Evolutionary conservation across 2,888 invertebrate species (phyloP).

Genomic region (Anoncus sp.): DNA sequence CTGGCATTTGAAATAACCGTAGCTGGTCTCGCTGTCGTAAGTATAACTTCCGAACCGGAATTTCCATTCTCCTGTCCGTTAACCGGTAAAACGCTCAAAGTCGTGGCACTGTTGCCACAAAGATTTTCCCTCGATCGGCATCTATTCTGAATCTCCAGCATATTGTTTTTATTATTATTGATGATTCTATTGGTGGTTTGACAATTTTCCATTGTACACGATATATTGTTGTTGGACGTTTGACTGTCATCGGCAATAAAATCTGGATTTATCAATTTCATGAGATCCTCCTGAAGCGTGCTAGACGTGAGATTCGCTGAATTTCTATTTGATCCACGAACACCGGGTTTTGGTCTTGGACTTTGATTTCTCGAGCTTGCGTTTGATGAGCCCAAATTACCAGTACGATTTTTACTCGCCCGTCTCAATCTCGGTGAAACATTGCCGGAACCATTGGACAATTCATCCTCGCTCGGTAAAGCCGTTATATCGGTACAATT

Average conservation of each 20-base stretch:
- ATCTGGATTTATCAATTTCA: conserved; percentile 94
- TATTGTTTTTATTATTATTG: conserved; percentile 79
- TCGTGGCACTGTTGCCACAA: conserved; percentile 79
- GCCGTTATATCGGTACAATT: conserved; percentile 83
- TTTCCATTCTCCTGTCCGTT: conserved; percentile 80
- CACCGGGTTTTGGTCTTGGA: conserved; percentile 86
- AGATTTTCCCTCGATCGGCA: conserved; percentile 82
- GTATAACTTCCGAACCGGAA: conserved; percentile 85
- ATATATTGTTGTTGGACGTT: conserved; percentile 76
- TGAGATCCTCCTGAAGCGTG: conserved; percentile 92
- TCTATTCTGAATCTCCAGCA: conserved; percentile 80
- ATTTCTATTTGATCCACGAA: conserved; percentile 85
- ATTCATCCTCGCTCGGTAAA: conserved; percentile 85
- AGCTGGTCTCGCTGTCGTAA: conserved; percentile 87
- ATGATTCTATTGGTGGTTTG: conserved; percentile 78
- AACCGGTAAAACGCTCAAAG: conserved; percentile 77
- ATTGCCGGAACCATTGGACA: conserved; percentile 85
- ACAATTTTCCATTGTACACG: conserved; percentile 67
- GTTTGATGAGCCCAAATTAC: conserved; percentile 83
- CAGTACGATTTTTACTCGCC: conserved; percentile 82
- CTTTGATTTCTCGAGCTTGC: conserved; percentile 86
- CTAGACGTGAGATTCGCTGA: conserved; percentile 86
- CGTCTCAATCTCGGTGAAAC: conserved; percentile 84
- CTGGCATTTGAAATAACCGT: conserved; percentile 88
- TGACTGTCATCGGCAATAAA: conserved; percentile 80